Evolutionary conservation across 2,113 vertebrate species (phyloP).

Genomic region (Sakesphorus luctuosus): DNA sequence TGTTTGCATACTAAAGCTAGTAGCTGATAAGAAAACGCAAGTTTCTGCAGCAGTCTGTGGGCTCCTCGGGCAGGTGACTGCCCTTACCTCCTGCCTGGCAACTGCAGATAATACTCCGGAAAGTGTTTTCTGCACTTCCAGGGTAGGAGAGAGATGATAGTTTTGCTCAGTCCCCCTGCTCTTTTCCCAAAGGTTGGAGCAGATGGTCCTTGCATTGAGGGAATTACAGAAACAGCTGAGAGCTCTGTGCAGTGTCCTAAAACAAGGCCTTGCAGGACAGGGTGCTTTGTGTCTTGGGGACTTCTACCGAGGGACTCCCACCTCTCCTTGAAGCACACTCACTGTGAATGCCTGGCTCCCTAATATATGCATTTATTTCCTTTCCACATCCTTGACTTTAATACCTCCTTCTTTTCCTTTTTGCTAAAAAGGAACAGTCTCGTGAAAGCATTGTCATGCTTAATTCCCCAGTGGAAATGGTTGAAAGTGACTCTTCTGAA

Average conservation of each 20-base stretch:
- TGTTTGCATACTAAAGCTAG: background rate
- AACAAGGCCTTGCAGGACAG: background rate
- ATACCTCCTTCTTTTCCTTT: background rate
- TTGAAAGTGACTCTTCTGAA: constrained; percentile 21
- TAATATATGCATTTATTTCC: background rate
- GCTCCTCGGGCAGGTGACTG: background rate
- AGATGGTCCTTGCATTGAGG: background rate
- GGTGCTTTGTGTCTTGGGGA: background rate
- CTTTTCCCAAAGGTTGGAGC: background rate
- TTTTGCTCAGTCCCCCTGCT: background rate
- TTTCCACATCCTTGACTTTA: background rate
- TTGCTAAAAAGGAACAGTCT: background rate
- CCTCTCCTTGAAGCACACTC: background rate
- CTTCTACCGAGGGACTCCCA: background rate
- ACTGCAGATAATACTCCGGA: background rate
- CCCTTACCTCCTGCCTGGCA: background rate
- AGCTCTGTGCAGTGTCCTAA: background rate
- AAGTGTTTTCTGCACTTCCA: background rate
- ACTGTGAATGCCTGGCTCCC: background rate
- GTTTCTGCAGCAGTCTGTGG: background rate
- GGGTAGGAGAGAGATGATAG: background rate
- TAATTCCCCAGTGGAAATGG: background rate
- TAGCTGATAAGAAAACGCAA: background rate
- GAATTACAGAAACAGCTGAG: background rate
- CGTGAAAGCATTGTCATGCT: background rate